Evolutionary conservation across 2,113 vertebrate species (phyloP), one percentile per base, ranked within the genome.

Genomic region (Chionis minor): DNA sequence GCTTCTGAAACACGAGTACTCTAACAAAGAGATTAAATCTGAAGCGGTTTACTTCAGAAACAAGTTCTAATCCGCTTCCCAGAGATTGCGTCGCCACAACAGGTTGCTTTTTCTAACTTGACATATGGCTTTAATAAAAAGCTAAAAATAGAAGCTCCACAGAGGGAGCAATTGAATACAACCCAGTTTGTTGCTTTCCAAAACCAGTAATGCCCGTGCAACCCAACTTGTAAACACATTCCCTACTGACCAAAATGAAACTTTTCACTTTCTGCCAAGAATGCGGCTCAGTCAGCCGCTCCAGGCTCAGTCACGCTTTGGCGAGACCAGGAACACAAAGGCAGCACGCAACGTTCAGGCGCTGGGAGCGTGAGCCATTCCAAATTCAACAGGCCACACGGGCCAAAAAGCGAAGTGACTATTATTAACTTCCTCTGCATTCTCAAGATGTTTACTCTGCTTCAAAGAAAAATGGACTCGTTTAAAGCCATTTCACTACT

Each of bases 401-500:
- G 30, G 51, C 28, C 81, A 88, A 51, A 71, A 63, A 45, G 32
- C 6, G 12, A 49, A 61, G 21, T 0, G 2, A 27, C 38, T 30
- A 4, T 19, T n/a, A 12, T 6, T 35, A 54, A 35, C 35, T 61
- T 56, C 56, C 61, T 51, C 15, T 8, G 47, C 10, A 3, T 27
- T 8, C 42, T 7, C 8, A 13, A 47, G 42, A 45, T 28, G 21
- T n/a, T 35, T 32, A 10, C 21, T n/a, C 44, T 35, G 26, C 66
- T 38, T 18, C 59, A 27, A 38, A n/a, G 47, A 11, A 33, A 52
- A 56, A 2, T 0, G 8, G 35, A 14, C 9, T 71, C 7, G 14
- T 1, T 24, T 32, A 35, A 24, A 62, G 49, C 30, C 75, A 11
- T 30, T 32, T 10, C 0, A 2, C 10, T 81, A 24, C 40, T 51